Percentiles rank a stretch among this genome's conserved stretches.
Evolutionary conservation across 2,797 vertebrate species (phyloP).

Genomic region (Danio aesculapii): DNA sequence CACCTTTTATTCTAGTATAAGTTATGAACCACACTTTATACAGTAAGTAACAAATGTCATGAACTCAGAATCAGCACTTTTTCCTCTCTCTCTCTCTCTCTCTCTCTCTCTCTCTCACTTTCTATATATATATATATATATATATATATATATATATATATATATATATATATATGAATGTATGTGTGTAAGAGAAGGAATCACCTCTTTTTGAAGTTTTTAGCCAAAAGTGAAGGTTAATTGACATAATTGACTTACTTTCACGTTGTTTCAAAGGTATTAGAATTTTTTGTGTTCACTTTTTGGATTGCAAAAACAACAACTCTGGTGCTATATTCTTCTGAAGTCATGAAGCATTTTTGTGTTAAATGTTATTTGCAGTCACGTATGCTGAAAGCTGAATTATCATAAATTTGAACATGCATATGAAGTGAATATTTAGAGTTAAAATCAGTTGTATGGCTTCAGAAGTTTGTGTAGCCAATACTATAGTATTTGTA

Average conservation of each 20-base stretch:
- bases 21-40: not conserved
- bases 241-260: not conserved
- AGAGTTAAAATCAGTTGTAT: not conserved
- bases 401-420: not conserved
- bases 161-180: not conserved
- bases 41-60: slow-evolving; percentile 9
- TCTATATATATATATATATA: no score
- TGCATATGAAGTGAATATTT: not conserved
- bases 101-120: no score
- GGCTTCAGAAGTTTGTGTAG: not conserved
- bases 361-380: not conserved
- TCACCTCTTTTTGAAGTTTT: not conserved
- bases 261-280: not conserved
- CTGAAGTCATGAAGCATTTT: not conserved
- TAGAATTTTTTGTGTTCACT: not conserved
- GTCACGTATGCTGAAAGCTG: not conserved
- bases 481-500: not conserved
- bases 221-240: not conserved
- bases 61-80: not conserved
- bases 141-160: no score
- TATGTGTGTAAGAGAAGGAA: not conserved
- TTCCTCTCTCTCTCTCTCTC: not conserved
- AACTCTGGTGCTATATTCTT: not conserved
- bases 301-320: not conserved
- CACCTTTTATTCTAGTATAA: not conserved